Conservation (phyloP, 2,113 vertebrate species). For the Casuarius casuarius region DNA sequence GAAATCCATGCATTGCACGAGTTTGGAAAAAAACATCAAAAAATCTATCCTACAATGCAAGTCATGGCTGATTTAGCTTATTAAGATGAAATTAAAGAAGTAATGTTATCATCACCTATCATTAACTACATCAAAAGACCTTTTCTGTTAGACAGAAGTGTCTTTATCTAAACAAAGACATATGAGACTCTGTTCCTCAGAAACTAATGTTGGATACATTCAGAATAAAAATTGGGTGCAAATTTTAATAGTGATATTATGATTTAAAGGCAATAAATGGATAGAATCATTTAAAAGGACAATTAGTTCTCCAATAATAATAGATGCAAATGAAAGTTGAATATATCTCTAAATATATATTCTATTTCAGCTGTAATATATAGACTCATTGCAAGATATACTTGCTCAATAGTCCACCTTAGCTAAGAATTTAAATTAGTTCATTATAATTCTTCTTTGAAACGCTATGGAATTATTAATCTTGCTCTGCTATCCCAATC, state of each 20-base stretch:
- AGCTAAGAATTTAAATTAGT: background rate
- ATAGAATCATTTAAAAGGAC: background rate
- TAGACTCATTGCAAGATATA: background rate
- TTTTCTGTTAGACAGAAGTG: background rate
- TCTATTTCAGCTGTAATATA: background rate
- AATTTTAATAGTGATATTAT: background rate
- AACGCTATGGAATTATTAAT: background rate
- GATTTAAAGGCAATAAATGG: background rate
- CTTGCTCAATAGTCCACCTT: background rate
- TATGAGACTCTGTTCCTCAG: background rate
- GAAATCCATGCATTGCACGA: background rate
- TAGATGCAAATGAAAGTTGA: background rate
- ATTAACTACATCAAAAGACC: background rate
- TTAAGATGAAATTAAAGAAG: background rate
- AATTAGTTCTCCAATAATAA: background rate
- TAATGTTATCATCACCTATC: background rate
- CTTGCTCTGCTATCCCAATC: background rate
- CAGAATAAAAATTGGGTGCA: background rate
- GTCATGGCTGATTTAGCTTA: background rate
- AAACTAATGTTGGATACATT: background rate
- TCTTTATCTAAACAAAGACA: background rate
- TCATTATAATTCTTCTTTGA: background rate
- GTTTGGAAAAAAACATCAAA: background rate
- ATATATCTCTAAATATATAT: background rate
- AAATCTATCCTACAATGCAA: background rate